Percentiles rank a stretch among this genome's conserved stretches.
Evolutionary conservation across 2,113 vertebrate genomes (phyloP).

Genomic region (Helogale parvula): DNA sequence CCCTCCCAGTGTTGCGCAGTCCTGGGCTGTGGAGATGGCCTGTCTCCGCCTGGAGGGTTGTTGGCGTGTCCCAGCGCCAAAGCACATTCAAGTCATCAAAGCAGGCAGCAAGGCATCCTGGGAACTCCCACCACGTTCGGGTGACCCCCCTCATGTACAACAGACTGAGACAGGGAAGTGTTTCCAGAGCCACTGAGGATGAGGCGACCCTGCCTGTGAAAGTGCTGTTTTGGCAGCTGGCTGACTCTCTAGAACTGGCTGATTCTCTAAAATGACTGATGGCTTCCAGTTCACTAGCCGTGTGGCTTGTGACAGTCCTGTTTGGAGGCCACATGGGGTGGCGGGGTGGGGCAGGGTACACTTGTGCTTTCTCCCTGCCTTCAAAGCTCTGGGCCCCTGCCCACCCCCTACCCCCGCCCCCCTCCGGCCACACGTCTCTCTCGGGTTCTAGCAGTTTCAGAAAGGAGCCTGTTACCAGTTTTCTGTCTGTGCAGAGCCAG

Average conservation of each 20-base stretch:
- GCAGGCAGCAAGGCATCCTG: conserved; percentile 49
- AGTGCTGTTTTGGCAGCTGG: neutral
- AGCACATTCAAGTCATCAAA: conserved; percentile 66
- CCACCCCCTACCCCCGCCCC: neutral
- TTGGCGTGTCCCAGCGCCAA: neutral
- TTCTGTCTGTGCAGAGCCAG: neutral
- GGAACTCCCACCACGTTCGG: conserved; percentile 43
- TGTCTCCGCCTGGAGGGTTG: neutral
- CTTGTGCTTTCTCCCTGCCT: neutral
- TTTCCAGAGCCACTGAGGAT: conserved; percentile 3
- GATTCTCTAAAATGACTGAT: fast-evolving
- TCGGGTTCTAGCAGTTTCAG: neutral
- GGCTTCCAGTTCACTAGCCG: neutral
- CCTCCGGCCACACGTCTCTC: neutral
- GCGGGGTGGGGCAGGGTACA: neutral
- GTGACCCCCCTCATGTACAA: conserved; percentile 38
- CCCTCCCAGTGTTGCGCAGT: neutral
- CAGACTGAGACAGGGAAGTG: neutral
- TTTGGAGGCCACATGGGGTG: neutral
- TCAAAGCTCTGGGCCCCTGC: fast-evolving
- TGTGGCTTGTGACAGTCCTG: neutral
- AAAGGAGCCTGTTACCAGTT: neutral
- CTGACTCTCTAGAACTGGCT: neutral
- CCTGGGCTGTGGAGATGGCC: neutral
- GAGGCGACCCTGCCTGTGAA: conserved; percentile 35